Base-by-base conservation (phyloP, 2,113 vertebrate genomes). In the Oncorhynchus mykiss region DNA sequence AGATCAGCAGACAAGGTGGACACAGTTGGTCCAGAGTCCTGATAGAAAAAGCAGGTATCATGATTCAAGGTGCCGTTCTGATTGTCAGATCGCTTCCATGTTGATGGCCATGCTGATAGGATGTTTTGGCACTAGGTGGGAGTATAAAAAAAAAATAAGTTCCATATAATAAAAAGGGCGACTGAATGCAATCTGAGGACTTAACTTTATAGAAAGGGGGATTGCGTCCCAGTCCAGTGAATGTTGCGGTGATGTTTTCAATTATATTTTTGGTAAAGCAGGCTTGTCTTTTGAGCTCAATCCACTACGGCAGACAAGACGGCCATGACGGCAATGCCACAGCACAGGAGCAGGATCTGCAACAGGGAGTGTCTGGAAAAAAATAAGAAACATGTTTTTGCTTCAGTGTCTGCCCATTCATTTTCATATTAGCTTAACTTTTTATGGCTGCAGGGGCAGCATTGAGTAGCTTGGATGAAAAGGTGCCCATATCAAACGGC, bases 311-410 rank as follows among this genome's bases (percentile, higher is more conserved):
- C 80, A 0, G 97, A 95, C 62, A 99, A 92, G 77, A 96, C 84
- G 81, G 95, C 95, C 96, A 99, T 99, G 88, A 96, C 94, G 24
- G 93, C 89, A 69, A 98, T 94, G 39, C 98, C 97, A 7, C 89
- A 86, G 86, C 95, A 92, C 69, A 99, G 93, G 84, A 99, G 94
- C 64, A 97, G 89, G 75, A 98, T 92, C 79, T 99, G 97, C 81
- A 94, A 87, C 20, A 98, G 60, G 24, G 97, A 98, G 76, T 94
- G 94, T 88, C 98, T 99, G 89, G 79, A 68, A 77, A 69, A 62
- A 74, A 22, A 49, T 65, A 4, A 60, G 65, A 29, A 12, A 57
- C 22, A 22, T 60, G 3, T 24, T 18, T 7, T 5, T 16, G 51
- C 4, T 54, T 54, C 51, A 18, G 51, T 16, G 16, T 18, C 51